Base-by-base conservation (phyloP, 1,140 invertebrate genomes). In the Aleiodes sp. region DNA sequence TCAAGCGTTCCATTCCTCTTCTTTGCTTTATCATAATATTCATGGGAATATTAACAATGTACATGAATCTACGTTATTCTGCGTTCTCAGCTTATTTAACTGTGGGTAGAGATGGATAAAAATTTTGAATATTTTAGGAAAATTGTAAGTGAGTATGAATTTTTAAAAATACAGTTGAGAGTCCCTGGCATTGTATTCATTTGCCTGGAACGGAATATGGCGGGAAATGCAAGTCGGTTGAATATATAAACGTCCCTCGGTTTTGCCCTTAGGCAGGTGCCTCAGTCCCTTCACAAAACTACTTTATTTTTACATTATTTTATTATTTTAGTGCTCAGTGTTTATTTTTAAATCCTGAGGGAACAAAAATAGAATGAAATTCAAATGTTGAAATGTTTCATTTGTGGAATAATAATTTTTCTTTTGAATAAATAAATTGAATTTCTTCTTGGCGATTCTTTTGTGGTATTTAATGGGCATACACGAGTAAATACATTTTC, bases 161-260 rank as follows among this genome's bases (percentile, higher is more conserved):
- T 46, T 59, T 16, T 9, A 41, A 8, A 21, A 2, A 0, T 4
- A n/a, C 12, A 29, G 63, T 43, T 78, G 76, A 79, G 76, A 80
- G 41, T 60, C 74, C 10, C 76, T 77, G 76, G 26, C 62, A 70
- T 73, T 75, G 71, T 77, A 78, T 71, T 37, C 76, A 66, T 39
- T 72, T 74, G 72, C 29, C 70, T 52, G 63, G 68, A 76, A 78
- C 77, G 71, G 71, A 79, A 78, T 62, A 64, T 24, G 4, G 7
- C 21, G 46, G 46, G 10, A 52, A 52, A 52, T 52, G 10, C 10
- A 21, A 52, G 46, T 21, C 12, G 46, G 21, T 52, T 52, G 16
- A 52, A 52, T 52, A 52, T 16, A 59, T 31, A 59, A 77, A 74
- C 70, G 75, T 77, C 68, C 72, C 64, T 28, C 24, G 19, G 52